Conservation (phyloP, 2,797 vertebrate genomes). For the Spatula versicolor region DNA sequence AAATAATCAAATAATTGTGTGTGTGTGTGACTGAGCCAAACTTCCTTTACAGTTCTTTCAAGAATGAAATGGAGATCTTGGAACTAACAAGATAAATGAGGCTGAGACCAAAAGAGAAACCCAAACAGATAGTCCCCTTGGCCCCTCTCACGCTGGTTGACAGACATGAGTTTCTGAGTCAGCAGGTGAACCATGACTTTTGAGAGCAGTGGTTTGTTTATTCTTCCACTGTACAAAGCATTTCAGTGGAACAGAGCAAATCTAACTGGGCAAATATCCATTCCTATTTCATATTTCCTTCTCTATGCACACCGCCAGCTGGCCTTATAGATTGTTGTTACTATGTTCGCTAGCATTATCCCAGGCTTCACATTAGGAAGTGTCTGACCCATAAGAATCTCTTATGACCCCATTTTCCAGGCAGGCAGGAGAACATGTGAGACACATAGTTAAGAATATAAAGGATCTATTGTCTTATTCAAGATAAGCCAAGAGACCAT, state of each 20-base stretch:
- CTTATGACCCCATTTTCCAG: background rate
- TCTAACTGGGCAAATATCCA: background rate
- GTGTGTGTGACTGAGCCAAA: background rate
- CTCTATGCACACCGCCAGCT: background rate
- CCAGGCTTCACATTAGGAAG: background rate
- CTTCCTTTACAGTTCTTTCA: constrained; percentile 14
- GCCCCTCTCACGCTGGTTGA: constrained; percentile 25
- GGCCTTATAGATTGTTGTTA: background rate
- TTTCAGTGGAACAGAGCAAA: constrained; percentile 34
- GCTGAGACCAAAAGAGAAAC: constrained; percentile 26
- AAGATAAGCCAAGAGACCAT: constrained; percentile 16
- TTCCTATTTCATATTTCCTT: constrained; percentile 4
- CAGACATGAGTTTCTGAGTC: constrained; percentile 43
- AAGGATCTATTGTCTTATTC: constrained; percentile 48
- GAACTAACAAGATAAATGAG: constrained; percentile 52
- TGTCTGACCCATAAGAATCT: constrained; percentile 34
- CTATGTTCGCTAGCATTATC: background rate
- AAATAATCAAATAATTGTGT: constrained; percentile 27
- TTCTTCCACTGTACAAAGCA: constrained; percentile 22
- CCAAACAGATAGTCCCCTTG: constrained; percentile 40
- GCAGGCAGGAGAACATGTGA: background rate
- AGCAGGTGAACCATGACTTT: constrained; percentile 61
- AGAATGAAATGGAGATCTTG: constrained; percentile 42
- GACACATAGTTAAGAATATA: constrained; percentile 32
- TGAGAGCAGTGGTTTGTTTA: constrained; percentile 53